Conservation (phyloP, 2,113 vertebrate genomes). For the Aldabrachelys gigantea region DNA sequence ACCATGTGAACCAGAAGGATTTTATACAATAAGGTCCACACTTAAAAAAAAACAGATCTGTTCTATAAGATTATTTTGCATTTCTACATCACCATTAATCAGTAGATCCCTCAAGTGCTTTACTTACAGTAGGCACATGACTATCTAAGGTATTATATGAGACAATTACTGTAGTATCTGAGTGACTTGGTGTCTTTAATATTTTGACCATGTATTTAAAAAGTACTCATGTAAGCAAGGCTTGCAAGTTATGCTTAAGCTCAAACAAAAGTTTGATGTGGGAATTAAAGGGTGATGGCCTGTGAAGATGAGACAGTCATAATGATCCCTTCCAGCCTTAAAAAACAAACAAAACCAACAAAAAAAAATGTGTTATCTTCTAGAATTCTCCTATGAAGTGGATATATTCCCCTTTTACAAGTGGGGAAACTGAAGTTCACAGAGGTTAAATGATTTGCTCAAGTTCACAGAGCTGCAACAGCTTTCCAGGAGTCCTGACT, state of each 20-base stretch:
- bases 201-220: not conserved
- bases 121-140: not conserved
- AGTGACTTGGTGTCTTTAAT: not conserved
- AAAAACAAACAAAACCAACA: not conserved
- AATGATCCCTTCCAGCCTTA: not conserved
- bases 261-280: not conserved
- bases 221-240: not conserved
- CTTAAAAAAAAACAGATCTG: not conserved
- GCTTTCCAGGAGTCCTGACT: not conserved
- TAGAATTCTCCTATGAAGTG: not conserved
- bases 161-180: not conserved
- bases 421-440: not conserved
- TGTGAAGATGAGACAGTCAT: not conserved
- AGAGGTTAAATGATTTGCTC: not conserved
- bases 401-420: not conserved
- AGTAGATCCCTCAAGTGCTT: not conserved
- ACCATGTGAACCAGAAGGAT: constrained; percentile 1
- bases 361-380: not conserved
- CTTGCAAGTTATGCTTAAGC: not conserved
- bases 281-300: not conserved
- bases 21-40: not conserved
- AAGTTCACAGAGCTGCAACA: not conserved
- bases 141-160: not conserved
- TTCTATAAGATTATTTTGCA: not conserved
- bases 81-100: not conserved